Evolutionary conservation across 2,888 invertebrate species (phyloP), one percentile per base, ranked within the genome.

Genomic region (Eucera pruinosa): DNA sequence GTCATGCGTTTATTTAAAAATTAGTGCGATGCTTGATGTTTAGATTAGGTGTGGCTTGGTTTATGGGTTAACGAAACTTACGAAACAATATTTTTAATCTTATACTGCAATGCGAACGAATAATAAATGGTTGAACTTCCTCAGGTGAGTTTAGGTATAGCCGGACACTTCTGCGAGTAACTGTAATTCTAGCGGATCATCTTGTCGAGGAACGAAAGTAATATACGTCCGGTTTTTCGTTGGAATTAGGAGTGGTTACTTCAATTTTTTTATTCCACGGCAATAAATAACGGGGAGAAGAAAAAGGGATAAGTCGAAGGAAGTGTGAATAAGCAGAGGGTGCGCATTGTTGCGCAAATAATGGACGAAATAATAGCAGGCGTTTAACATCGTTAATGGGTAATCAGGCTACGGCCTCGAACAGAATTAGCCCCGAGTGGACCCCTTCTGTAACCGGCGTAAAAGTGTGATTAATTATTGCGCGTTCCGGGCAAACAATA

Each of bases 401-500:
- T 81, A 83, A 88, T 86, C 87, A 83, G 75, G 70, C 55, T 74
- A 67, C 66, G 79, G 78, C 77, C 83, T 84, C 78, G 85, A 71
- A 75, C 78, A 81, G 85, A 85, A 88, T 88, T 87, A 85, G 80
- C 81, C 81, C 76, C 73, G 78, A 87, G 82, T 82, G 78, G 82
- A 57, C 71, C 70, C 74, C 58, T 47, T 47, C 47, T 61, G 70
- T 65, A 66, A 55, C 41, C 72, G 65, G 47, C 45, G 67, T 81
- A 83, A 86, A 87, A 86, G 84, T 86, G 81, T 84, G 85, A 88
- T 88, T 88, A 86, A 88, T 88, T 85, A 80, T 81, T 76, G 52
- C 73, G 61, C 48, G 65, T 73, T 47, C 47, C 41, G 11, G 43
- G 41, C 48, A 52, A 70, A 84, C 76, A 84, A 85, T 84, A 57